A percentile compares a stretch with the other conserved stretches of the same genome.
phyloP scores from a whole-genome alignment of 2,113 vertebrate genomes.

The Microtus montanus region DNA sequence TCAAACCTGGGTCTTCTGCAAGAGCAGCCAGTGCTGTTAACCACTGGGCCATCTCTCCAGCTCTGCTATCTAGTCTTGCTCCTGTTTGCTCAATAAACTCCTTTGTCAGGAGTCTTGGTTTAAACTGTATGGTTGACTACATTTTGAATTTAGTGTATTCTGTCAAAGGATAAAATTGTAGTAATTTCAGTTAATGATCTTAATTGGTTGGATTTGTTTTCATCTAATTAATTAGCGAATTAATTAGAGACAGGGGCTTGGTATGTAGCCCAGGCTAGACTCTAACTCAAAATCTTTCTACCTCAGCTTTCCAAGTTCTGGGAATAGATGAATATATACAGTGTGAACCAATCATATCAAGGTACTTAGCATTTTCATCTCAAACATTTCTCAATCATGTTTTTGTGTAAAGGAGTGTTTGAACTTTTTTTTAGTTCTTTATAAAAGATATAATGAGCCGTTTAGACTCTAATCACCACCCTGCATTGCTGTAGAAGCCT shows the following conservation, averaged over 20 bases:
- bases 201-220: background rate
- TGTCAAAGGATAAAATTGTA: background rate
- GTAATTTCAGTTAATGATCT: background rate
- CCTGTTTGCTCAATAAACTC: background rate
- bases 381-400: background rate
- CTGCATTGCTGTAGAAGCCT: background rate
- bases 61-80: background rate
- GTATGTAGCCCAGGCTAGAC: background rate
- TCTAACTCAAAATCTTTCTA: background rate
- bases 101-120: background rate
- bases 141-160: constrained; percentile 30
- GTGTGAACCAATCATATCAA: background rate
- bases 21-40: background rate
- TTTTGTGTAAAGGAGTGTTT: background rate
- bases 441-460: background rate
- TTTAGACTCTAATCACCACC: background rate
- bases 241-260: background rate
- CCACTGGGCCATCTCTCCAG: background rate
- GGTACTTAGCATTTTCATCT: background rate
- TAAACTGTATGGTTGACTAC: background rate
- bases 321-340: background rate
- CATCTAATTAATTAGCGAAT: background rate
- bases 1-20: background rate
- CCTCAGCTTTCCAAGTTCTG: background rate
- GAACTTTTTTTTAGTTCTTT: background rate